Conservation (phyloP, 2,888 invertebrate genomes). For the Macrophya alboannulata region DNA sequence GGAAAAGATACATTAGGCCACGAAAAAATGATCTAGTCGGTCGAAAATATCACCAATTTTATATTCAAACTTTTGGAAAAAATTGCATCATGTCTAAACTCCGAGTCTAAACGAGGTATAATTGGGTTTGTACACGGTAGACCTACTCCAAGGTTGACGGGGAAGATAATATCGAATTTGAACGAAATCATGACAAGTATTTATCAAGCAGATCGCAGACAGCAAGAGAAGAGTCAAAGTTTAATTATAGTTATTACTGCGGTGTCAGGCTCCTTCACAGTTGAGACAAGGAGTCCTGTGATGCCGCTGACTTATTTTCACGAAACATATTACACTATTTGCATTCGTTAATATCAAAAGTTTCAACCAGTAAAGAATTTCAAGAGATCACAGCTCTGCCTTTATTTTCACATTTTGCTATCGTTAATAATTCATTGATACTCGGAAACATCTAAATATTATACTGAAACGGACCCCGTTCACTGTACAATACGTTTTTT, state of each 20-base stretch:
- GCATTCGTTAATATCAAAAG: conserved; percentile 46
- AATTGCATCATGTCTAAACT: background rate
- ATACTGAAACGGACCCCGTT: background rate
- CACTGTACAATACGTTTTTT: background rate
- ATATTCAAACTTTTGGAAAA: background rate
- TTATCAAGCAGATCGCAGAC: background rate
- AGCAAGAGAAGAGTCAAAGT: conserved; percentile 27
- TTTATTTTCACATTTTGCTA: background rate
- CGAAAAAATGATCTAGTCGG: background rate
- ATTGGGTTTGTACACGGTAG: background rate
- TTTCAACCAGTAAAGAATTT: background rate
- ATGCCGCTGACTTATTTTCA: background rate
- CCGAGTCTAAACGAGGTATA: background rate
- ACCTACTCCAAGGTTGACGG: background rate
- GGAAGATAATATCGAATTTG: background rate
- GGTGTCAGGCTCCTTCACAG: conserved; percentile 13
- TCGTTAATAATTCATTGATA: background rate
- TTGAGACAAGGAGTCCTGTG: background rate
- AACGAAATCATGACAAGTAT: background rate
- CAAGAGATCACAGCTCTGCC: background rate
- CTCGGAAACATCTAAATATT: background rate
- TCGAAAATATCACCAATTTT: background rate
- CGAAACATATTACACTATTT: conserved; percentile 11
- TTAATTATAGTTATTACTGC: conserved; percentile 26
- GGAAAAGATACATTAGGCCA: background rate